These are phyloP conservation scores for Melospiza georgiana DNA, from an alignment of 2,113 vertebrate species.

Conservation along the genomic window DNA sequence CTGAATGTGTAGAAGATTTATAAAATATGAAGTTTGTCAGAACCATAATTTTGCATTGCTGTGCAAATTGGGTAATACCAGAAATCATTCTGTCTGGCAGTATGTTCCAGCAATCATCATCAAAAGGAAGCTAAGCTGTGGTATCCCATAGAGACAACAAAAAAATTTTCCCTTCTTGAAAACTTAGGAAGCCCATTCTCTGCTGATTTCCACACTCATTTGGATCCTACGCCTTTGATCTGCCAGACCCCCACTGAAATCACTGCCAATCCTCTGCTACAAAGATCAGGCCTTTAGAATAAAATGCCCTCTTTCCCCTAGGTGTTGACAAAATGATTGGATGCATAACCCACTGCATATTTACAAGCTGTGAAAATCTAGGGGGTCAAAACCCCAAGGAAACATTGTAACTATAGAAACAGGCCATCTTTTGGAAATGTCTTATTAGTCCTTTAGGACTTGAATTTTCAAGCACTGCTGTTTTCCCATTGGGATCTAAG, in stretches of 20 bases:
- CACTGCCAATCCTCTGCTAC: background rate
- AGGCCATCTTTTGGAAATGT: background rate
- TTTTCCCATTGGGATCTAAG: background rate
- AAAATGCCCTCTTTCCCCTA: background rate
- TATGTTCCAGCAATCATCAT: background rate
- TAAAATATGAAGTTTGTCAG: slow-evolving; percentile 36
- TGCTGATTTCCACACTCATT: background rate
- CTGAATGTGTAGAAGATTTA: background rate
- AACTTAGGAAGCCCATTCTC: background rate
- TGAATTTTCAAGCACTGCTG: background rate
- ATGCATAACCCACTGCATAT: background rate
- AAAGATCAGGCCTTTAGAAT: background rate
- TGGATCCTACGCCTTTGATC: background rate
- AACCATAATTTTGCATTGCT: slow-evolving; percentile 2
- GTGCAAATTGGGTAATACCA: slow-evolving; percentile 13
- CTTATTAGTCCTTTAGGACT: background rate
- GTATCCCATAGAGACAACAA: background rate
- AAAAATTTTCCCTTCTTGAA: background rate
- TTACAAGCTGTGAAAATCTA: background rate
- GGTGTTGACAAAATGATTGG: background rate
- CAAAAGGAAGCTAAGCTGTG: slow-evolving; percentile 20
- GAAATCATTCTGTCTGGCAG: slow-evolving; percentile 15
- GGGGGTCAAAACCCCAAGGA: background rate
- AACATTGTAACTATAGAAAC: slow-evolving; percentile 36
- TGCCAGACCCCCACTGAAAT: background rate